Base-by-base conservation (phyloP, 2,797 vertebrate species). In the Brachymystax lenok region DNA sequence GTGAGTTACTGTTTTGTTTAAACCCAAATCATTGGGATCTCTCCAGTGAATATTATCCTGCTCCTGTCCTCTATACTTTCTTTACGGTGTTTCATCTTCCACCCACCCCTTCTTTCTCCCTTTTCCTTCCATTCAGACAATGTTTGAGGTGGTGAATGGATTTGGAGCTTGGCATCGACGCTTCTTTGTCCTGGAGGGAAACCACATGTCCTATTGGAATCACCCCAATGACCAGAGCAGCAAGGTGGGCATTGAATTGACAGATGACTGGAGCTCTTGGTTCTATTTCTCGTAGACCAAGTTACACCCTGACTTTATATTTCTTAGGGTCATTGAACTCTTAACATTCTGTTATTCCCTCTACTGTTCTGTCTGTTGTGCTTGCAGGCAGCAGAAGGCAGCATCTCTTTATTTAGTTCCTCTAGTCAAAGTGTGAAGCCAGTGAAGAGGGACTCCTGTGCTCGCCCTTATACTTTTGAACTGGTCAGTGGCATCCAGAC, bases 381-480 rank as follows among this genome's bases (percentile, higher is more conserved):
- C 59, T 71, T 17, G 2, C 79, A 96, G 95, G 82, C 88, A 52
- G 91, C 95, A 77, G 92, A 94, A 83, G 93, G 93, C 76, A 91
- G 82, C 80, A 79, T 95, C 40, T 89, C 85, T 75, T 85, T 96
- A 78, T 88, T 91, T 75, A 83, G 84, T 80, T 91, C 89, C 63
- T 80, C 79, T 77, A 88, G 87, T 71, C 91, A 77, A 67, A 83
- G 81, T 30, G 91, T 96, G 73, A 86, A 88, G 75, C 88, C 91
- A 0, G 94, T 95, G 0, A 89, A 88, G 63, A 92, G 93, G 56
- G 93, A 95, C 63, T 89, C 81, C 0, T 96, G 95, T 28, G 95
- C 94, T n/a, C 93, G 95, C 59, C 94, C 95, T 35, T 91, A 94
- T 86, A 96, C 95, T 74, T 93, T 96, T 80, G 95, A 96, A 87